Evolutionary conservation across 2,113 vertebrate species (phyloP).

Genomic region (Rallus limicola): DNA sequence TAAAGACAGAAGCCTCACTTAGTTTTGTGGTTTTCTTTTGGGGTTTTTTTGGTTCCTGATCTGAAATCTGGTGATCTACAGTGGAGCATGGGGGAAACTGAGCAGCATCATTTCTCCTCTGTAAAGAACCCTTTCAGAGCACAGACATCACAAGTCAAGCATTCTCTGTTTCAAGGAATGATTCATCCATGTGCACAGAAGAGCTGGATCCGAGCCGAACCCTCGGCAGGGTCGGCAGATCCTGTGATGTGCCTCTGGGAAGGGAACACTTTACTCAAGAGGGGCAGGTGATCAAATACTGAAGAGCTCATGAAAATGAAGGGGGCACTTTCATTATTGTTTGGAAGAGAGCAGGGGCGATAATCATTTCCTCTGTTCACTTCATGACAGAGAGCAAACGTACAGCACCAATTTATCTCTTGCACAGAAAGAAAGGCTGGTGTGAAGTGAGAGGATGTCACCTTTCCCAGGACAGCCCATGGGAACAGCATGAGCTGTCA

Average conservation of each 20-base stretch:
- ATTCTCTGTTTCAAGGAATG: neutral
- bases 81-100: neutral
- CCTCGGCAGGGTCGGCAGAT: neutral
- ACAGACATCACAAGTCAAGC: neutral
- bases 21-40: neutral
- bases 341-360: neutral
- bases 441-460: neutral
- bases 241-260: neutral
- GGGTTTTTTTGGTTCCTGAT: neutral
- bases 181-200: neutral
- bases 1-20: neutral
- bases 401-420: neutral
- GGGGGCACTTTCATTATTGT: neutral
- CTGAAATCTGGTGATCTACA: neutral
- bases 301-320: neutral
- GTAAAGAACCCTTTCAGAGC: neutral
- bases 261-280: neutral
- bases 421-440: neutral
- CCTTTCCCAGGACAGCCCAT: neutral
- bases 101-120: neutral
- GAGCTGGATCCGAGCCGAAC: neutral
- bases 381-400: neutral
- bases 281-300: slow-evolving; percentile 23
- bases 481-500: neutral
- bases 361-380: neutral